Percentiles rank a stretch among this genome's conserved stretches.
phyloP scores from a whole-genome alignment of 2,113 vertebrate genomes.

The Cyprinodon variegatus region DNA sequence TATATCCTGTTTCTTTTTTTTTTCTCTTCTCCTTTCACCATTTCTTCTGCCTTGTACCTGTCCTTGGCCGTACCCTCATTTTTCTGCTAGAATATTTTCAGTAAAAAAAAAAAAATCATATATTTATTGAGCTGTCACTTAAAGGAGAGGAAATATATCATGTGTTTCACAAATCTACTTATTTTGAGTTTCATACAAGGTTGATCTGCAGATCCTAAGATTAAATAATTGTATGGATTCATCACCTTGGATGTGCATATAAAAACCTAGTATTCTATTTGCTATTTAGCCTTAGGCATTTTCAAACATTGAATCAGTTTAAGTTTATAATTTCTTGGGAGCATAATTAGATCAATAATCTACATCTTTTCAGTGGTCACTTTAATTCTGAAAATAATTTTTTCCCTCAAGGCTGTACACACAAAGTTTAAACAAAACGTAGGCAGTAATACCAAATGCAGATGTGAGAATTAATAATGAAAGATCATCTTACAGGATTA shows the following conservation, averaged over 20 bases:
- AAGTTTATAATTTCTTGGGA: neutral
- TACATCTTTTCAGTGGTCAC: neutral
- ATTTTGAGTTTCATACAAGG: neutral
- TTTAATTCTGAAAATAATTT: neutral
- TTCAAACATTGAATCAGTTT: neutral
- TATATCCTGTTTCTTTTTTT: constrained; percentile 39
- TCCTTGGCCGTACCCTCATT: constrained; percentile 9
- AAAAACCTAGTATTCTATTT: too few relatives aligned
- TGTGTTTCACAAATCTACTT: constrained; percentile 4
- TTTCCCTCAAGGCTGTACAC: neutral
- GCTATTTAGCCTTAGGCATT: too few relatives aligned
- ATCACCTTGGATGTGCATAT: neutral
- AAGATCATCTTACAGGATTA: neutral
- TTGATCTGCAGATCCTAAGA: neutral
- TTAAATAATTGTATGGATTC: neutral
- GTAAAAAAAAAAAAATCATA: constrained; percentile 44
- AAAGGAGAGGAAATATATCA: constrained; percentile 1
- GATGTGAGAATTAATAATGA: neutral
- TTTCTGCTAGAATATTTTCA: constrained; percentile 45
- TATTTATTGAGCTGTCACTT: constrained; percentile 7
- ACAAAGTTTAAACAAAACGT: neutral
- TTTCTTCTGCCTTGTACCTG: constrained; percentile 14
- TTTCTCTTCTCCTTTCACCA: constrained; percentile 13
- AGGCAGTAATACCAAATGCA: neutral
- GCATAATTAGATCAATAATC: too few relatives aligned